phyloP scores from a whole-genome alignment of 2,113 vertebrate genomes.

The Polypterus senegalus region DNA sequence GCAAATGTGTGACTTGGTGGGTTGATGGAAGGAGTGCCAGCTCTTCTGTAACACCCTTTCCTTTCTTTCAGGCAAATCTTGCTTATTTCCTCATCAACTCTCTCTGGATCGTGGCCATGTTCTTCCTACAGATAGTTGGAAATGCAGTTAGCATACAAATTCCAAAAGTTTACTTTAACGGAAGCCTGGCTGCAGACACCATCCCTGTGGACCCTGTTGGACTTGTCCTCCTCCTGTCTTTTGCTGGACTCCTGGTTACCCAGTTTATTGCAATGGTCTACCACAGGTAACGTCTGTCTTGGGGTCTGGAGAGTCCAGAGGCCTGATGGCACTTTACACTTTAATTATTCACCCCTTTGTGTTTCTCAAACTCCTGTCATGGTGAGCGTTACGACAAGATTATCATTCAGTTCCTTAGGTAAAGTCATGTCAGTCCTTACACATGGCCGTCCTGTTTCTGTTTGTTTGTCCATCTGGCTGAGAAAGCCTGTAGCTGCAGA shows the following conservation, averaged over 20 bases:
- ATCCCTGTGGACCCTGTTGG: conserved; percentile 22
- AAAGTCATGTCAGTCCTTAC: too few species aligned
- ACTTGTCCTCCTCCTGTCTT: conserved; percentile 37
- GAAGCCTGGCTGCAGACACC: rapidly evolving
- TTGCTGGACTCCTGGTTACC: conserved; percentile 12
- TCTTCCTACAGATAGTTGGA: conserved; percentile 31
- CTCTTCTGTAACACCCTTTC: background rate
- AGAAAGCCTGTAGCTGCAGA: too few species aligned
- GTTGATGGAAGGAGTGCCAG: background rate
- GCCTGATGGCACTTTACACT: too few species aligned
- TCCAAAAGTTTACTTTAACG: conserved; percentile 13
- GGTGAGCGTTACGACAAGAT: too few species aligned
- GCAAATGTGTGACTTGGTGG: too few species aligned
- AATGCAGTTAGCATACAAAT: conserved; percentile 16
- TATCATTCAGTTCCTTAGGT: too few species aligned
- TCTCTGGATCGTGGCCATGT: conserved; percentile 42
- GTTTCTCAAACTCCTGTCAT: too few species aligned
- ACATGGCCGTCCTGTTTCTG: too few species aligned
- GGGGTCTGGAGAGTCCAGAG: too few species aligned
- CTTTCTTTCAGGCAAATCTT: conserved; percentile 33
- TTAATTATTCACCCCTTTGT: too few species aligned
- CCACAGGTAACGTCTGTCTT: conserved; percentile 30
- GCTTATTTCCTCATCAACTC: conserved; percentile 39
- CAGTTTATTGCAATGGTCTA: conserved; percentile 36
- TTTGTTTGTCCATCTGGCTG: too few species aligned